These are phyloP conservation scores for Ichneumon xanthorius DNA, from an alignment of 2,888 invertebrate genomes.

Conservation along the genomic window DNA sequence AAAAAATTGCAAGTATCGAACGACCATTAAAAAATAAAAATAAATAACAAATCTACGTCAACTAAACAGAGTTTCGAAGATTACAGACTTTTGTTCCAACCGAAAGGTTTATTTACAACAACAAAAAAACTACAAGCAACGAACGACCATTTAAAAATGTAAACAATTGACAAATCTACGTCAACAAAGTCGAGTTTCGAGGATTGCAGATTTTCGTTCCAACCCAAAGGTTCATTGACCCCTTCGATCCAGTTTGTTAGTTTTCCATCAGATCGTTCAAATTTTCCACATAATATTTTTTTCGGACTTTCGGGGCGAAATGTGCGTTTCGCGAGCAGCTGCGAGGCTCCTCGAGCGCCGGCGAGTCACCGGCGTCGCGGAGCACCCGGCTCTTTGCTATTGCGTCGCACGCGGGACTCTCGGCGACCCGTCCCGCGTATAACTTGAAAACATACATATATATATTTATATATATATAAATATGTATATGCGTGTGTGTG, in stretches of 20 bases:
- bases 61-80: neutral
- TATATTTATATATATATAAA: neutral
- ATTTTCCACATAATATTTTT: neutral
- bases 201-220: neutral
- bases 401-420: slow-evolving; percentile 56
- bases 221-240: neutral
- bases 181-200: neutral
- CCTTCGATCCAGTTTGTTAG: neutral
- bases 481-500: too few species aligned
- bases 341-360: neutral
- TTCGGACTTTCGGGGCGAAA: neutral
- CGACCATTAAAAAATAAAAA: neutral
- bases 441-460: slow-evolving; percentile 48
- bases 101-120: neutral
- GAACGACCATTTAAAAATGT: neutral
- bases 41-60: neutral
- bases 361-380: slow-evolving; percentile 1
- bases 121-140: neutral
- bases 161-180: neutral
- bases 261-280: neutral
- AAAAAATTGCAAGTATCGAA: neutral
- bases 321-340: neutral
- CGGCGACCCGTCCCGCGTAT: slow-evolving; percentile 54
- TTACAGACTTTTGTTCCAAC: neutral
- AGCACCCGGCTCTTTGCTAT: slow-evolving; percentile 41